Percentiles rank a stretch among this genome's conserved stretches.
These are phyloP conservation scores for Zeugodacus cucurbitae DNA, from an alignment of 1,140 invertebrate genomes.

Conservation along the genomic window DNA sequence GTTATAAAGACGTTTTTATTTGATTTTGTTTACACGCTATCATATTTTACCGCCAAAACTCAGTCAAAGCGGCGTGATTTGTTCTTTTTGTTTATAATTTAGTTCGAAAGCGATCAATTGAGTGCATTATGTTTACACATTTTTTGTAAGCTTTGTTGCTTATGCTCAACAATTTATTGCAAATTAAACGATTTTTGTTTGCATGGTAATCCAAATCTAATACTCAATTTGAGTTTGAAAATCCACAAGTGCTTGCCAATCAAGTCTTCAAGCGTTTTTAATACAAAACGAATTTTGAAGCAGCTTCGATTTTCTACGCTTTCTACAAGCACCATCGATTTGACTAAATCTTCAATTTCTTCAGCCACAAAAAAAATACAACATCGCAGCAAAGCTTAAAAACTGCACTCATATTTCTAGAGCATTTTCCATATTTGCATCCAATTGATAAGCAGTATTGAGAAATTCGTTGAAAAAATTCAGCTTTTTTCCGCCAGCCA, in stretches of 20 bases:
- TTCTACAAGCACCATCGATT: not conserved
- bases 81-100: not conserved
- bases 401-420: not conserved
- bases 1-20: not conserved
- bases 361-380: not conserved
- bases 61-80: not conserved
- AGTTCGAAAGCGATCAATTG: not conserved
- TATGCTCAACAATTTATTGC: not conserved
- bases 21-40: not conserved
- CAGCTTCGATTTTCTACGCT: not conserved
- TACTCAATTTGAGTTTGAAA: not conserved
- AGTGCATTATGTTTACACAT: not conserved
- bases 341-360: not conserved
- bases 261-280: not conserved
- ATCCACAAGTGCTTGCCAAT: not conserved
- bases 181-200: not conserved
- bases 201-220: not conserved
- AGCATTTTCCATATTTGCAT: conserved; percentile 4
- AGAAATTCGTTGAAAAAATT: not conserved
- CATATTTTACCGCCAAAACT: not conserved
- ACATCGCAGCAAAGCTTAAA: not conserved
- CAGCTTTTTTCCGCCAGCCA: not conserved
- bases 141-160: not conserved
- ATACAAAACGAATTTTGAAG: not conserved
- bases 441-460: not conserved